Evolutionary conservation across 37 sponge, comb jelly and placozoan genomes (phyloP).

Genomic region (Haliclona indistincta): DNA sequence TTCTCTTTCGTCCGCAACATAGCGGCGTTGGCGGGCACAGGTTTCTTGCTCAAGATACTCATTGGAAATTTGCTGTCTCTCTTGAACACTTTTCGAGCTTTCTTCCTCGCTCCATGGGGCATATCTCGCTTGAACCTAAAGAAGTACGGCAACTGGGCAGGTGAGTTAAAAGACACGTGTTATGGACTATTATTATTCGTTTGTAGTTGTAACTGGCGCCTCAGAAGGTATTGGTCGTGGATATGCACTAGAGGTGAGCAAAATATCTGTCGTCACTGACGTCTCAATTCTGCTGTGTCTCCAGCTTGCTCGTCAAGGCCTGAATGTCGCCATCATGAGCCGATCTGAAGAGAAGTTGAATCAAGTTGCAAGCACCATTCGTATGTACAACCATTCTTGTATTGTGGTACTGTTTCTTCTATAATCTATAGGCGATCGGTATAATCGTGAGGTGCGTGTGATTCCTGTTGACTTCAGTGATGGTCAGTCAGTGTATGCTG

Average conservation of each 20-base stretch:
- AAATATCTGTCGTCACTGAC: not conserved
- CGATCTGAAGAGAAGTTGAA: slow-evolving; percentile 57
- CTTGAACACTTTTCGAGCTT: not conserved
- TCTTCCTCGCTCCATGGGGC: slow-evolving; percentile 4
- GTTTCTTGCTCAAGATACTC: not conserved
- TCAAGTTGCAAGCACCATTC: slow-evolving; percentile 44
- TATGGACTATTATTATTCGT: not conserved
- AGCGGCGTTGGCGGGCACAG: slow-evolving; percentile 28
- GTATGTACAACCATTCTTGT: slow-evolving; percentile 9
- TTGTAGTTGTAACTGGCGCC: slow-evolving; percentile 61
- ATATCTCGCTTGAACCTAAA: not conserved
- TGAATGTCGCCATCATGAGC: slow-evolving; percentile 70
- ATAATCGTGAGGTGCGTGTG: slow-evolving; percentile 42
- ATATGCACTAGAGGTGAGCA: slow-evolving; percentile 61
- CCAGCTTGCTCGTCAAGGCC: slow-evolving; percentile 57
- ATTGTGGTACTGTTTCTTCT: not conserved
- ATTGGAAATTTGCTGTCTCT: not conserved
- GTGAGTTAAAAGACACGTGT: slow-evolving; percentile 11
- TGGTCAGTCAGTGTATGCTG: slow-evolving; percentile 45
- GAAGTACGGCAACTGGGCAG: slow-evolving; percentile 11
- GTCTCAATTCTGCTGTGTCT: not conserved
- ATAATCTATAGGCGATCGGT: slow-evolving; percentile 12
- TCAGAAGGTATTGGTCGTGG: slow-evolving; percentile 72
- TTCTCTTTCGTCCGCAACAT: slow-evolving; percentile 15
- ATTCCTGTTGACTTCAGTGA: slow-evolving; percentile 62